Base-by-base conservation (phyloP, 2,113 vertebrate genomes). In the Speoplatyrhinus poulsoni region DNA sequence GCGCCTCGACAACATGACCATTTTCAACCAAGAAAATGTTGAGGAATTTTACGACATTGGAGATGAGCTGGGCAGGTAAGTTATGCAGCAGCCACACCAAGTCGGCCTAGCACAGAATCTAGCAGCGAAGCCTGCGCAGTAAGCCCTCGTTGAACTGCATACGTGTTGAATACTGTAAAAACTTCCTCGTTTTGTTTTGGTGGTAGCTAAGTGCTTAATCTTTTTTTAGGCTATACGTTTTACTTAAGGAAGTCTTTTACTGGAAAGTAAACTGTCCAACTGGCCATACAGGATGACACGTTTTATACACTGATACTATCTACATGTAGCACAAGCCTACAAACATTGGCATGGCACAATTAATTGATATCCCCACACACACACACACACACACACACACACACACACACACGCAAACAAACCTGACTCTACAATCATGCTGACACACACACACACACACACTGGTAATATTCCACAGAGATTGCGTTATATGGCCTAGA, bases 31-130 rank as follows among this genome's bases (percentile, higher is more conserved):
- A 82, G 95, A 98, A 83, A 98, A 97, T 91, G 92, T 98, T 77
- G 96, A 96, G 87, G 96, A 96, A 52, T 94, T 95, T 86, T 98
- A 98, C 57, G 94, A 95, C 60, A 93, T 96, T 3, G 94, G 96
- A 84, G 95, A 97, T 78, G 96, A 98, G 72, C 95, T 98, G 41
- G 96, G 96, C 87, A 98, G 96, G 96, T 97, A 90, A 71, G 90
- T 77, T 62, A 15, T 0, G 54, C 4, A 19, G 17, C 16, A 26
- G 33, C 12, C 11, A 9, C 54, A 12, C 6, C 12, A 19, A n/a
- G 26, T 26, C 26, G 26, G 26, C 26, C 26, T 12, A 50, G 9
- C 11, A 15, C 49, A 10, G 11, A 52, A 15, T 12, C 11, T 15
- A 12, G 11, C 15, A 52, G 49, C 0, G 11, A 52, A 26, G 26